These are phyloP conservation scores for Drosophila yooni DNA, from an alignment of 2,888 invertebrate genomes.

Conservation along the genomic window DNA sequence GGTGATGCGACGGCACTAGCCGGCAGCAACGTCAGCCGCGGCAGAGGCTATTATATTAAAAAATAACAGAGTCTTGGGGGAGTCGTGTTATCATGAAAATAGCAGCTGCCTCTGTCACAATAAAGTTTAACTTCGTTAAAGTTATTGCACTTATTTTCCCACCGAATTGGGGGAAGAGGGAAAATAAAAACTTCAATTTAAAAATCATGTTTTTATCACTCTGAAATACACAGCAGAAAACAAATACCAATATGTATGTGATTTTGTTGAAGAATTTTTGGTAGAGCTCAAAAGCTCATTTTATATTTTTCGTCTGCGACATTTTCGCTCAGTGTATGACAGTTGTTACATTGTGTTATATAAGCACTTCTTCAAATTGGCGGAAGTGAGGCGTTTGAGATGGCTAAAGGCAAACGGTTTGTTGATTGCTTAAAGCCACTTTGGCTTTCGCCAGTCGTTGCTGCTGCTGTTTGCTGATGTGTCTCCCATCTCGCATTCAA, in stretches of 20 bases:
- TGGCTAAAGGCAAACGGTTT: conserved; percentile 16
- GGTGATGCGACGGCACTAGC: background rate
- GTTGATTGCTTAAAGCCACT: conserved; percentile 36
- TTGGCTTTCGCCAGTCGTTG: conserved; percentile 8
- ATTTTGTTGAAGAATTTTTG: background rate
- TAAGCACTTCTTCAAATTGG: conserved; percentile 17
- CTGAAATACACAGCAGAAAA: background rate
- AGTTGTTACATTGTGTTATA: background rate
- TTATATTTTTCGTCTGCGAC: background rate
- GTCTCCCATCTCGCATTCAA: conserved; percentile 5
- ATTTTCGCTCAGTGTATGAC: background rate
- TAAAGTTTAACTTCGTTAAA: conserved; percentile 65
- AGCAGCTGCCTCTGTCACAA: conserved; percentile 48
- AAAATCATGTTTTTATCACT: conserved; percentile 13
- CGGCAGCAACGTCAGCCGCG: conserved; percentile 15
- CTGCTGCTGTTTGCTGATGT: background rate
- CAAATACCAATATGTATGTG: no score
- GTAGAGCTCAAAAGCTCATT: background rate
- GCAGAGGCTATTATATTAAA: conserved; percentile 65
- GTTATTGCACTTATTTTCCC: conserved; percentile 53
- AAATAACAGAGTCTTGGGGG: conserved; percentile 52
- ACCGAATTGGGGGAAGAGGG: conserved; percentile 11
- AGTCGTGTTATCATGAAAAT: conserved; percentile 44
- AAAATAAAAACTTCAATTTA: conserved; percentile 18
- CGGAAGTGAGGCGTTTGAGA: conserved; percentile 10